Evolutionary conservation across 1,140 invertebrate genomes (phyloP).

Genomic region (Calliopsis andreniformis): DNA sequence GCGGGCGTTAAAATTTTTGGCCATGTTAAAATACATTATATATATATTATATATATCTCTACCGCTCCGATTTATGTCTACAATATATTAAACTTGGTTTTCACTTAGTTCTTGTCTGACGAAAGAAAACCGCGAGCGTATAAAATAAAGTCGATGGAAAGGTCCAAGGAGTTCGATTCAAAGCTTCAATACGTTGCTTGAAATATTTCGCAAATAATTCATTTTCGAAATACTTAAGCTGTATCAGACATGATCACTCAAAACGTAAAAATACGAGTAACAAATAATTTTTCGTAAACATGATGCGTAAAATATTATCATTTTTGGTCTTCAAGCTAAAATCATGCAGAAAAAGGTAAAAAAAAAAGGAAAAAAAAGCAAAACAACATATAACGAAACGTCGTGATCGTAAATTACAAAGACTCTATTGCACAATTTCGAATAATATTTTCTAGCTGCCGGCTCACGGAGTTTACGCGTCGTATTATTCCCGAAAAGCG

Average conservation of each 20-base stretch:
- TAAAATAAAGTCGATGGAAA: background rate
- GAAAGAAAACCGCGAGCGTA: background rate
- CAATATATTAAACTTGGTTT: constrained; percentile 31
- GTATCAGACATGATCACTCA: background rate
- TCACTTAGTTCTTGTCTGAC: background rate
- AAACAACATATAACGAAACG: constrained; percentile 10
- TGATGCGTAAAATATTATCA: background rate
- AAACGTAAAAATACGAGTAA: constrained; percentile 16
- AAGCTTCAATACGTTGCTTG: background rate
- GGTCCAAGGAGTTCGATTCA: background rate
- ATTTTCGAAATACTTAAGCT: background rate
- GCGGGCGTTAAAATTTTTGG: constrained; percentile 36
- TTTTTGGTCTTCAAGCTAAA: background rate
- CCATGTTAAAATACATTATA: constrained; percentile 44
- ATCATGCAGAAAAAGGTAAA: background rate
- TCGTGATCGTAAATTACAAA: constrained; percentile 13
- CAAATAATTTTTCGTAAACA: background rate
- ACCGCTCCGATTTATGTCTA: constrained; percentile 34
- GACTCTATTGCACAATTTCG: background rate
- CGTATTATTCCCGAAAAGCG: constrained; percentile 5
- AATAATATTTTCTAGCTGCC: constrained; percentile 18
- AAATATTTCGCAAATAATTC: background rate
- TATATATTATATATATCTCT: constrained; percentile 1
- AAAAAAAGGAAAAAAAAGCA: background rate
- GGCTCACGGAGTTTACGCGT: constrained; percentile 16